A percentile compares a stretch with the other conserved stretches of the same genome.
phyloP scores from a whole-genome alignment of 2,797 vertebrate species.

The Clamator glandarius region DNA sequence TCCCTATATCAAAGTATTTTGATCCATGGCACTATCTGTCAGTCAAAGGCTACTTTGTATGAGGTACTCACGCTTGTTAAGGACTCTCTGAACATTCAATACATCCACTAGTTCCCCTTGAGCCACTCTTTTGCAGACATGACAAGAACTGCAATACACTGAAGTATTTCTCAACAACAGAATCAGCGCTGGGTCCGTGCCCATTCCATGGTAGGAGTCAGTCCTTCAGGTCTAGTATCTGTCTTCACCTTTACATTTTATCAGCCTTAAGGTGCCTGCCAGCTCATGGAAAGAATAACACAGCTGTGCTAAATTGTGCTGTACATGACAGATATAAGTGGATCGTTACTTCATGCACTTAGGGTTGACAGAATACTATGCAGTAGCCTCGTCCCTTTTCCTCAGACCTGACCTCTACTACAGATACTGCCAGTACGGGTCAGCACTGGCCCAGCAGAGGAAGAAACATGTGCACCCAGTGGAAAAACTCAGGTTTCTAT shows the following conservation, averaged over 20 bases:
- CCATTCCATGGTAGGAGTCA: neutral
- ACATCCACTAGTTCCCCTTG: neutral
- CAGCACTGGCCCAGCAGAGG: neutral
- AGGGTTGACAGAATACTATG: neutral
- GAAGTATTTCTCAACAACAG: neutral
- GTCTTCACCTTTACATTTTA: neutral
- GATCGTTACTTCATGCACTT: neutral
- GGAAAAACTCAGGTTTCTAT: neutral
- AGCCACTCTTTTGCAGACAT: neutral
- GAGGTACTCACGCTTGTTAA: neutral
- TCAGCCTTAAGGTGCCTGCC: neutral
- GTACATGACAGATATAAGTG: neutral
- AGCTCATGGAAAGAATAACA: neutral
- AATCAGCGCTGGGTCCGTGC: neutral
- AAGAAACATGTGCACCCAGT: neutral
- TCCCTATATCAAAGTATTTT: slow-evolving; percentile 2
- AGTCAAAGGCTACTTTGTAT: slow-evolving; percentile 27
- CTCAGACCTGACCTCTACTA: neutral
- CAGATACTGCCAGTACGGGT: rapidly evolving
- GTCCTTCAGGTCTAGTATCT: neutral
- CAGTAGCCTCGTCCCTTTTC: neutral
- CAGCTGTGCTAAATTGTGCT: neutral
- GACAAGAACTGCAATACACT: neutral
- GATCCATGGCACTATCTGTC: neutral
- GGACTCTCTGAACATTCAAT: neutral